These are phyloP conservation scores for Eumerus sabulonum DNA, from an alignment of 2,888 invertebrate species.

Conservation along the genomic window DNA sequence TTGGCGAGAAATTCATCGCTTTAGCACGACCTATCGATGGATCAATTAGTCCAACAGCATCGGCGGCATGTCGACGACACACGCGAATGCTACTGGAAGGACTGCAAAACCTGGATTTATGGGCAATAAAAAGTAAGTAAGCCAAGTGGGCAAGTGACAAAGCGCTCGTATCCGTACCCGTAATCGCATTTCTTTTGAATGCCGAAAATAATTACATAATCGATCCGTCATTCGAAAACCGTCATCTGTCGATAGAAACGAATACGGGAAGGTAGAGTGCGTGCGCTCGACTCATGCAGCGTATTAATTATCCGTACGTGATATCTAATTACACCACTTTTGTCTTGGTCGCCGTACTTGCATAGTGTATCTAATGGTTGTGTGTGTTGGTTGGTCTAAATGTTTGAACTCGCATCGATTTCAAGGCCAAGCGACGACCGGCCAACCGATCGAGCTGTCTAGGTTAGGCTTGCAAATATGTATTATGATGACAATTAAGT, in stretches of 20 bases:
- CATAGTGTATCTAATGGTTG: conserved; percentile 46
- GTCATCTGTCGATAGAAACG: too few species aligned
- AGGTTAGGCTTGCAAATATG: conserved; percentile 19
- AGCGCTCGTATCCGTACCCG: background rate
- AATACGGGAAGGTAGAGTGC: too few species aligned
- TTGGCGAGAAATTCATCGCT: conserved; percentile 74
- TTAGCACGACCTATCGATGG: conserved; percentile 75
- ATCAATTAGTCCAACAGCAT: conserved; percentile 74
- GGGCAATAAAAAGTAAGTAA: conserved; percentile 78
- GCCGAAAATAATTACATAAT: conserved; percentile 37
- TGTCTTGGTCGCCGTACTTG: conserved; percentile 29
- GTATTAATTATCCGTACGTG: conserved; percentile 48
- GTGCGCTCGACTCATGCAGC: conserved; percentile 33
- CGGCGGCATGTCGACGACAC: conserved; percentile 74
- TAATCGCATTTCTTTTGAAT: background rate
- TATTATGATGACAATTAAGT: conserved; percentile 18
- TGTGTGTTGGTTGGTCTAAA: conserved; percentile 49
- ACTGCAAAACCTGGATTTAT: conserved; percentile 76
- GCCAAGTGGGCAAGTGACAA: conserved; percentile 70
- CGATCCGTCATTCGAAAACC: conserved; percentile 12
- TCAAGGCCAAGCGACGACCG: conserved; percentile 44
- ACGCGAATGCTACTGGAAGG: conserved; percentile 74
- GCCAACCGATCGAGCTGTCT: background rate
- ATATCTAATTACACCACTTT: conserved; percentile 55
- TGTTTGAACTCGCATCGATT: conserved; percentile 61